Base-by-base conservation (phyloP, 1,140 invertebrate species). In the Cotesia vestalis region DNA sequence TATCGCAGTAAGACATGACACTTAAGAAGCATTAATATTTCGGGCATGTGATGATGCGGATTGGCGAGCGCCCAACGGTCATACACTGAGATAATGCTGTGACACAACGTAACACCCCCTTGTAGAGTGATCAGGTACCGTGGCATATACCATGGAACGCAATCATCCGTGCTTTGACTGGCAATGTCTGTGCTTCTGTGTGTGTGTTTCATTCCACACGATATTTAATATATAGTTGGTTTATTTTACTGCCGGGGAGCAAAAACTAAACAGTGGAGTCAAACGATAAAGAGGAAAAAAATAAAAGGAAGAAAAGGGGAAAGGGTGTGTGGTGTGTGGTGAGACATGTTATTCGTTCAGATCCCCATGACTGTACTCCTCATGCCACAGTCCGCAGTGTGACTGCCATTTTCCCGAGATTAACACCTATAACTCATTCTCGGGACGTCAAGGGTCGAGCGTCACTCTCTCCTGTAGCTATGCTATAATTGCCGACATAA, bases 401-500 rank as follows among this genome's bases (percentile, higher is more conserved):
- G 38, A 14, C 36, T 71, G 17, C 61, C 72, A 81, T 82, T 81
- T 81, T 81, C 79, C 79, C 78, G 81, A 81, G 84, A 83, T 83
- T 83, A 85, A 83, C 84, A 83, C 81, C 81, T 81, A 86, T 87
- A 86, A 87, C 79, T 86, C 85, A 86, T 46, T 46, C 85, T 82
- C 79, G 57, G 78, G 79, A 85, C 80, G 80, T 81, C 81, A 35
- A 60, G 73, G 80, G 80, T 77, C 79, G 81, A 84, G 81, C 81
- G 83, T 85, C 84, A 85, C 81, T 85, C 80, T 46, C 40, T 46
- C 40, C 6, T 46, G 79, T 80, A 83, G 82, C 81, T 79, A 82
- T 79, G 84, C 82, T 80, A 86, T 87, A 87, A 87, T 87, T 87
- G 84, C 83, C 83, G 83, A 80, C 84, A 86, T 87, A 87, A 87